Conservation (phyloP, 53 echinoderm and acorn worm species). For the Temnopleurus reevesii region DNA sequence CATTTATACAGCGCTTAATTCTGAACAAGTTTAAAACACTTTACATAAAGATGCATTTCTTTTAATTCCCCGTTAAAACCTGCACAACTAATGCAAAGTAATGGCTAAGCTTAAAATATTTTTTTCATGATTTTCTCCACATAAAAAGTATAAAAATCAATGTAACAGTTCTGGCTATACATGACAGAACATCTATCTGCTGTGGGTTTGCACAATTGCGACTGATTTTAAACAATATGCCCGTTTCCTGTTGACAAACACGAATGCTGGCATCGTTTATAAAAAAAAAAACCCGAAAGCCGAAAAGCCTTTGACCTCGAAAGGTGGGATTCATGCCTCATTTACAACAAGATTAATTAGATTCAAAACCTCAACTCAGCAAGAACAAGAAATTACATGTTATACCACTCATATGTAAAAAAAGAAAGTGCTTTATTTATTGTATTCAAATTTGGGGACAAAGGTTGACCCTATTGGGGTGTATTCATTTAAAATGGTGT, state of each 20-base stretch:
- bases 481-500: no score
- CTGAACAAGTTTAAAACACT: no score
- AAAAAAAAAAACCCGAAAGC: no score
- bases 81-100: no score
- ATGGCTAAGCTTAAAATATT: no score
- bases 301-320: background rate
- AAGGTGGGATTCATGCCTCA: background rate
- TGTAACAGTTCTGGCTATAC: background rate
- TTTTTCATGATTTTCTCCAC: no score
- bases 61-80: no score
- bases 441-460: conserved; percentile 1
- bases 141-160: background rate
- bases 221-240: conserved; percentile 2
- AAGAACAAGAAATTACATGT: background rate
- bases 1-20: no score
- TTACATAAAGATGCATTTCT: no score
- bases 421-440: conserved; percentile 22
- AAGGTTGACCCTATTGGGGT: no score
- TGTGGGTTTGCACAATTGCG: background rate
- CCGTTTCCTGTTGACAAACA: conserved; percentile 11
- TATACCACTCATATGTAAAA: background rate
- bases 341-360: conserved; percentile 13
- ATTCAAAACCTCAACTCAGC: background rate
- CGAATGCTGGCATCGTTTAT: background rate
- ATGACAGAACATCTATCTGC: conserved; percentile 10